phyloP scores from a whole-genome alignment of 2,888 invertebrate genomes.

The Epinotia demarniana region DNA sequence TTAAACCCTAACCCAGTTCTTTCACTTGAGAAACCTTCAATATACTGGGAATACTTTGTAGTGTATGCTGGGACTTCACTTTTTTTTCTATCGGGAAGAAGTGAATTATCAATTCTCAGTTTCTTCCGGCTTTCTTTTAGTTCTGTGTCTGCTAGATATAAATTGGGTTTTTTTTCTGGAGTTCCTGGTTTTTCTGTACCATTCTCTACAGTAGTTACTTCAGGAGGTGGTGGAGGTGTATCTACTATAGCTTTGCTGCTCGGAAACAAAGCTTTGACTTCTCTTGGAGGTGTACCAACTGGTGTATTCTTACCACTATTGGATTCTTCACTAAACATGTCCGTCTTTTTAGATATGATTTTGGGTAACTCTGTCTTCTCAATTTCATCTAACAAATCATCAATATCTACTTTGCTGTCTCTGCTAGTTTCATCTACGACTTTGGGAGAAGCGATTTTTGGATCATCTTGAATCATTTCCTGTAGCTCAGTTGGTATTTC shows the following conservation, averaged over 20 bases:
- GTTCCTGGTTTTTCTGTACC: slow-evolving; percentile 51
- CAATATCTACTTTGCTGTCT: slow-evolving; percentile 60
- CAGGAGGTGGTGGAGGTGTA: slow-evolving; percentile 57
- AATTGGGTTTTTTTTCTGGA: slow-evolving; percentile 69
- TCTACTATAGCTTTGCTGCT: slow-evolving; percentile 60
- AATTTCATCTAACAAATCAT: slow-evolving; percentile 75
- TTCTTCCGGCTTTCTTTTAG: slow-evolving; percentile 69
- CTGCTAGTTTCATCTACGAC: slow-evolving; percentile 54
- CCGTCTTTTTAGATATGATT: slow-evolving; percentile 60
- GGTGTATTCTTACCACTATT: slow-evolving; percentile 31
- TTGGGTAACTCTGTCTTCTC: slow-evolving; percentile 76
- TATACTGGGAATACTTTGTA: slow-evolving; percentile 76
- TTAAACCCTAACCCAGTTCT: slow-evolving; percentile 80
- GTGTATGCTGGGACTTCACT: slow-evolving; percentile 70
- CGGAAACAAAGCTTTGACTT: slow-evolving; percentile 58
- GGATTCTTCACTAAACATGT: slow-evolving; percentile 54
- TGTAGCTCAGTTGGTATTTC: slow-evolving; percentile 80
- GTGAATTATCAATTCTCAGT: slow-evolving; percentile 76
- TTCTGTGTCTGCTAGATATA: slow-evolving; percentile 69
- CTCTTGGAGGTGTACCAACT: slow-evolving; percentile 31
- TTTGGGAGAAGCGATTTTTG: slow-evolving; percentile 60
- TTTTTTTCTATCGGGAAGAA: slow-evolving; percentile 69
- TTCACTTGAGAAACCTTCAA: slow-evolving; percentile 77
- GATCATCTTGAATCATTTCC: slow-evolving; percentile 74
- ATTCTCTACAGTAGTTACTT: slow-evolving; percentile 55